Percentiles rank a stretch among this genome's conserved stretches.
phyloP scores from a whole-genome alignment of 2,797 vertebrate species.

The Gallirallus australis region DNA sequence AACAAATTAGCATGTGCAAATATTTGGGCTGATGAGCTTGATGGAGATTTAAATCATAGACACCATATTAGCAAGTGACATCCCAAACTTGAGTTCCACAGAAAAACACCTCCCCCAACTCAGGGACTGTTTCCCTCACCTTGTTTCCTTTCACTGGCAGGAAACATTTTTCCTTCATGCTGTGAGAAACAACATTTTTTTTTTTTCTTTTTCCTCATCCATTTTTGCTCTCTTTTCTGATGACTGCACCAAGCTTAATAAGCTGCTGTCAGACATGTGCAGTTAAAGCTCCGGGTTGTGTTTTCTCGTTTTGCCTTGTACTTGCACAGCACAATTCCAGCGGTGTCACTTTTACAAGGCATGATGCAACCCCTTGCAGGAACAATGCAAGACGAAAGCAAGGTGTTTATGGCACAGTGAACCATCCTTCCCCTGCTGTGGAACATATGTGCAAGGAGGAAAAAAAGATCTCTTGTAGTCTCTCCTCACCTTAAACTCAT shows the following conservation, averaged over 20 bases:
- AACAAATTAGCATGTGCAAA: constrained; percentile 74
- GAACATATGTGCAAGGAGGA: constrained; percentile 21
- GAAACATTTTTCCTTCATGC: constrained; percentile 11
- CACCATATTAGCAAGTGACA: not conserved
- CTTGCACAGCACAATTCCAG: constrained; percentile 30
- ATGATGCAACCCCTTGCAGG: constrained; percentile 13
- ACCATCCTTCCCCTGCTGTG: not conserved
- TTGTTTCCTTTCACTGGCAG: constrained; percentile 11
- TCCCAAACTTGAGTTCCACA: not conserved
- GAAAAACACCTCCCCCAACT: not conserved
- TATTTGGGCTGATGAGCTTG: constrained; percentile 70
- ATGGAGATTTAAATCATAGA: constrained; percentile 57
- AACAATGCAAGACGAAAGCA: constrained; percentile 35
- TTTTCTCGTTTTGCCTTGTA: constrained; percentile 45
- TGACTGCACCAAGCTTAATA: constrained; percentile 42
- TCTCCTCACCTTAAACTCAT: not conserved
- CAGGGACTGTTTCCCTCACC: not conserved
- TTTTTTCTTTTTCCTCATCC: not conserved
- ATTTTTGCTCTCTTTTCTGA: not conserved
- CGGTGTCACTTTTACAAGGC: constrained; percentile 14
- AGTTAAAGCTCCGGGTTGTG: not conserved
- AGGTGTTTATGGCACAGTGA: constrained; percentile 39
- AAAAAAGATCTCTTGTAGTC: not conserved
- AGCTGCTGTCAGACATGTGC: constrained; percentile 52
- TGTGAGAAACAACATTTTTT: not conserved